These are phyloP conservation scores for Trissolcus japonicus DNA, from an alignment of 2,888 invertebrate genomes.

Conservation along the genomic window DNA sequence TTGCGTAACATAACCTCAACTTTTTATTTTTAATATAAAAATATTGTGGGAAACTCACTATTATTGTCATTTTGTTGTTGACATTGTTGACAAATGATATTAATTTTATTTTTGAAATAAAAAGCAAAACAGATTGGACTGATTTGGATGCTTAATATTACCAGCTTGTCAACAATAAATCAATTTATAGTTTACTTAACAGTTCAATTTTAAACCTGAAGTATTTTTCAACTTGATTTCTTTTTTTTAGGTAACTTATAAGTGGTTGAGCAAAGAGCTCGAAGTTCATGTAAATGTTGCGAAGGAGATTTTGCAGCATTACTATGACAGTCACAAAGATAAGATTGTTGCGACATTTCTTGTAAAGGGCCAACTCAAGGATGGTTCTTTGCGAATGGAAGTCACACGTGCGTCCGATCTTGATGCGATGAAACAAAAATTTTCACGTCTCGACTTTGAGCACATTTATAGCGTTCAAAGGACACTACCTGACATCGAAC, in stretches of 20 bases:
- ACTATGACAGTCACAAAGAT: constrained; percentile 64
- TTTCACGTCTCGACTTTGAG: constrained; percentile 70
- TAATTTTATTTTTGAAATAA: neutral
- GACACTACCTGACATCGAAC: constrained; percentile 64
- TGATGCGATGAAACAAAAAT: constrained; percentile 66
- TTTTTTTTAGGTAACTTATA: constrained; percentile 75
- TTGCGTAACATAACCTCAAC: constrained; percentile 30
- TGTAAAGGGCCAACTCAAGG: constrained; percentile 69
- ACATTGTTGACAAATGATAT: too few relatives aligned
- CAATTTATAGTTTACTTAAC: neutral
- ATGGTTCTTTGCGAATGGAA: constrained; percentile 69
- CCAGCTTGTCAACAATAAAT: neutral
- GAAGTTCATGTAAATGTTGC: constrained; percentile 76
- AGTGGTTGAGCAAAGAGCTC: constrained; percentile 75
- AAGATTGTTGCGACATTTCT: constrained; percentile 68
- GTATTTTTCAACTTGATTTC: neutral
- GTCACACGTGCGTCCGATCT: constrained; percentile 72
- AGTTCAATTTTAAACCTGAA: neutral
- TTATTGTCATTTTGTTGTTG: neutral
- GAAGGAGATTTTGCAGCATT: constrained; percentile 73
- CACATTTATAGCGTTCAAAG: constrained; percentile 76
- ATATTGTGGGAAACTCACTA: neutral
- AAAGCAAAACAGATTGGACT: neutral
- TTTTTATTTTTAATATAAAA: neutral
- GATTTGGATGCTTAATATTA: neutral